phyloP scores from a whole-genome alignment of 2,888 invertebrate genomes.

The Teleogryllus oceanicus region DNA sequence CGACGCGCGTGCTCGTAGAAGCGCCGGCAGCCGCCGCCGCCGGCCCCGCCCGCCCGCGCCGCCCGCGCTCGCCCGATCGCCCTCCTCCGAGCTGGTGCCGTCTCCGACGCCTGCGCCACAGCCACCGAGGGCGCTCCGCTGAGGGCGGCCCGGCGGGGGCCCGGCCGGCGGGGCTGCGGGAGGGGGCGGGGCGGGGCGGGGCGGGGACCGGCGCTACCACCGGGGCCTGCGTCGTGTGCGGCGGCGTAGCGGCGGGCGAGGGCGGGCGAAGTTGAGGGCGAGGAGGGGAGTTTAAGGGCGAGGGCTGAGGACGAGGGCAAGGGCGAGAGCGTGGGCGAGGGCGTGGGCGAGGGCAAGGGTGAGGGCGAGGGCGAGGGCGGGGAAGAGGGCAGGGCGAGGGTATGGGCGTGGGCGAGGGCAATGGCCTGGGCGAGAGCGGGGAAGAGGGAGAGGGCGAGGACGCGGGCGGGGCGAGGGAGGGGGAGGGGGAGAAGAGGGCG shows the following conservation, averaged over 20 bases:
- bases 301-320: not conserved
- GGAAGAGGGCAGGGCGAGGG: too few relatives aligned
- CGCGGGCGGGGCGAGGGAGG: too few relatives aligned
- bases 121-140: not conserved
- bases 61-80: not conserved
- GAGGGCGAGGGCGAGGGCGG: not conserved
- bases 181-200: not conserved
- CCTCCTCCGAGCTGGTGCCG: constrained; percentile 10
- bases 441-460: too few relatives aligned
- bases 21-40: not conserved
- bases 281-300: not conserved
- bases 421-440: too few relatives aligned
- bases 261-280: not conserved
- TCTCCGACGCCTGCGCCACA: not conserved
- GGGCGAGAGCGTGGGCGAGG: not conserved
- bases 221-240: not conserved
- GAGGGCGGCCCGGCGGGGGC: not conserved
- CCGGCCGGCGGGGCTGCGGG: not conserved
- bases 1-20: not conserved
- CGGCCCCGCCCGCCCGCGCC: not conserved
- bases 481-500: too few relatives aligned
- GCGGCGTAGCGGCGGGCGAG: not conserved
- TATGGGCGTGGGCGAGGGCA: too few relatives aligned
- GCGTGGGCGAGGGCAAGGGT: not conserved
- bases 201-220: not conserved